Conservation (phyloP, 2,888 invertebrate species). For the Drosophila heteroneura region DNA sequence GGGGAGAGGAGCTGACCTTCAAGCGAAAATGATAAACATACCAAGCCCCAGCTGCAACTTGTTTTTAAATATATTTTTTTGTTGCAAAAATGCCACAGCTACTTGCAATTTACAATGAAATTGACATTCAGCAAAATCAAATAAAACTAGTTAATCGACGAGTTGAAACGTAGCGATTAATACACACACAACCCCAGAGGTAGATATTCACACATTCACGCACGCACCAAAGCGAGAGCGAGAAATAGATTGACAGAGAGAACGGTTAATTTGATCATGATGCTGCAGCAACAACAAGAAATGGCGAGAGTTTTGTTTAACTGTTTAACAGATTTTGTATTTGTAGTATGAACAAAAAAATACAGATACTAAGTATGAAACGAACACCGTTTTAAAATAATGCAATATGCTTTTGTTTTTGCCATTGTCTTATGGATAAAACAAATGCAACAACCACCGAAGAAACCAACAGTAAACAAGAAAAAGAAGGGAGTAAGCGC, state of each 20-base stretch:
- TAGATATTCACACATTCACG: constrained; percentile 25
- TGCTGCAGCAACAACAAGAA: constrained; percentile 26
- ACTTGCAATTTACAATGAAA: constrained; percentile 71
- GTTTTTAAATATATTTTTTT: constrained; percentile 62
- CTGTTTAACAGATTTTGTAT: constrained; percentile 18
- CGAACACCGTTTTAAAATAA: constrained; percentile 27
- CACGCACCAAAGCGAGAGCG: constrained; percentile 21
- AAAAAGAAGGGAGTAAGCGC: constrained; percentile 5
- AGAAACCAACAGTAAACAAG: constrained; percentile 17
- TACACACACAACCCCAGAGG: constrained; percentile 17
- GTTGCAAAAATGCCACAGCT: constrained; percentile 54
- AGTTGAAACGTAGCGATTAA: constrained; percentile 54
- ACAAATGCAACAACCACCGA: constrained; percentile 22
- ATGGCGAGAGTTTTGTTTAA: constrained; percentile 21
- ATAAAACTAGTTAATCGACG: constrained; percentile 73
- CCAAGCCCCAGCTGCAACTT: constrained; percentile 65
- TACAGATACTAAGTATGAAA: constrained; percentile 32
- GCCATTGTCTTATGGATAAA: constrained; percentile 14
- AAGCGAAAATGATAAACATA: constrained; percentile 64
- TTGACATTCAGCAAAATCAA: constrained; percentile 76
- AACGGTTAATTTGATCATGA: constrained; percentile 39
- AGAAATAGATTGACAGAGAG: constrained; percentile 9
- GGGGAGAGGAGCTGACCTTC: constrained; percentile 46
- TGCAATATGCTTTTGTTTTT: constrained; percentile 37
- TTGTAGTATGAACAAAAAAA: constrained; percentile 25